Percentiles rank a stretch among this genome's conserved stretches.
These are phyloP conservation scores for Oncorhynchus mykiss DNA, from an alignment of 2,113 vertebrate species.

Conservation along the genomic window DNA sequence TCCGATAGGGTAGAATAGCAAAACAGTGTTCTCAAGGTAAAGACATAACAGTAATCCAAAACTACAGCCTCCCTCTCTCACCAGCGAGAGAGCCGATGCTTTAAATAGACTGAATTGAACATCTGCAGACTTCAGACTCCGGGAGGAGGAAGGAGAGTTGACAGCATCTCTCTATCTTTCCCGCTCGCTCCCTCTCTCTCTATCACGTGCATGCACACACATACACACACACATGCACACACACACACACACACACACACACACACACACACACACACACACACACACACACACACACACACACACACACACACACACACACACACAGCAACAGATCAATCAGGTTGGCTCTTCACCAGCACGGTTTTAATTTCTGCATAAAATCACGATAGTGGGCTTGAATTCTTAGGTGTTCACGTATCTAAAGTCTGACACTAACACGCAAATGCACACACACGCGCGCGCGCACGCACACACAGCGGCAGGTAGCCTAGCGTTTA, in stretches of 20 bases:
- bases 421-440: background rate
- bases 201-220: conserved; percentile 18
- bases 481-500: background rate
- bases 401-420: conserved; percentile 20
- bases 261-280: conserved; percentile 7
- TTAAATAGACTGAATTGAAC: conserved; percentile 71
- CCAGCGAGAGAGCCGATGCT: conserved; percentile 44
- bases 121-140: conserved; percentile 60
- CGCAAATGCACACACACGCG: background rate
- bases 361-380: conserved; percentile 26
- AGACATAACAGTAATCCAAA: conserved; percentile 46
- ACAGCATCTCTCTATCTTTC: conserved; percentile 51
- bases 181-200: conserved; percentile 54
- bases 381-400: conserved; percentile 28
- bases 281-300: conserved; percentile 8
- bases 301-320: background rate
- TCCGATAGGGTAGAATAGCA: background rate
- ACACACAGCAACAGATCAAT: conserved; percentile 6
- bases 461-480: background rate
- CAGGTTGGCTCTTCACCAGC: conserved; percentile 20
- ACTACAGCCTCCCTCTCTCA: conserved; percentile 42
- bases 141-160: conserved; percentile 56
- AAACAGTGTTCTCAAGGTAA: conserved; percentile 12
- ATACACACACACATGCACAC: conserved; percentile 3
- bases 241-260: background rate